Conservation (phyloP, 2,113 vertebrate species). For the Colistium nudipinnis region DNA sequence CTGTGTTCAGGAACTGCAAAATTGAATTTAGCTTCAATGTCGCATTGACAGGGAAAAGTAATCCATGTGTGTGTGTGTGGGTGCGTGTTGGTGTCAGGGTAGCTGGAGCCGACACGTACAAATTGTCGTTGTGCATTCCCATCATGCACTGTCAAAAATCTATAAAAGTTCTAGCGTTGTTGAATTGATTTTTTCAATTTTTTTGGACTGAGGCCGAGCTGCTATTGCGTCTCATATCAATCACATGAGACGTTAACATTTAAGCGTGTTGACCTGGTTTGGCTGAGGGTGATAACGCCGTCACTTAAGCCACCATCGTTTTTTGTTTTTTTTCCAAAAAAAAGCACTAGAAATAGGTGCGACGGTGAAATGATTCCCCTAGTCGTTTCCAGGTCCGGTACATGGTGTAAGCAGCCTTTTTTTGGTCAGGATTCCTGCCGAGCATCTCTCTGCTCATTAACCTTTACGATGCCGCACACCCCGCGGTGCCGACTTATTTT, state of each 20-base stretch:
- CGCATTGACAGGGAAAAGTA: slow-evolving; percentile 6
- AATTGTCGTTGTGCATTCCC: slow-evolving; percentile 1
- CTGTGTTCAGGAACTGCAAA: slow-evolving; percentile 23
- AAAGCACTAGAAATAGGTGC: slow-evolving; percentile 7
- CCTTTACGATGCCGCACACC: slow-evolving; percentile 48
- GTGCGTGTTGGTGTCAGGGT: slow-evolving; percentile 29
- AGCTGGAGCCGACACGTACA: neutral
- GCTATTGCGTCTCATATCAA: neutral
- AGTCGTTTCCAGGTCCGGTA: neutral
- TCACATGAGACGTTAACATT: neutral
- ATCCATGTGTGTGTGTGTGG: slow-evolving; percentile 1
- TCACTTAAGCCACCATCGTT: slow-evolving; percentile 2
- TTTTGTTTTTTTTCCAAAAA: no score
- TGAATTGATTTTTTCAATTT: neutral
- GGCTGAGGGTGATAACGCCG: neutral
- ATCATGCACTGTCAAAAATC: slow-evolving; percentile 10
- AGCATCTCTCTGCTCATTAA: slow-evolving; percentile 68
- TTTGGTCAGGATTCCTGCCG: slow-evolving; percentile 27
- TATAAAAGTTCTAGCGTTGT: neutral
- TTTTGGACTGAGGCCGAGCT: neutral
- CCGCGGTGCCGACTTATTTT: slow-evolving; percentile 37
- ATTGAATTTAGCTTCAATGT: slow-evolving; percentile 46
- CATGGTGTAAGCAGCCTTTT: slow-evolving; percentile 6
- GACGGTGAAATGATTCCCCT: neutral
- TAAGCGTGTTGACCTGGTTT: slow-evolving; percentile 7